These are phyloP conservation scores for Pseudochirops corinnae DNA, from an alignment of 2,797 vertebrate species.

Conservation along the genomic window DNA sequence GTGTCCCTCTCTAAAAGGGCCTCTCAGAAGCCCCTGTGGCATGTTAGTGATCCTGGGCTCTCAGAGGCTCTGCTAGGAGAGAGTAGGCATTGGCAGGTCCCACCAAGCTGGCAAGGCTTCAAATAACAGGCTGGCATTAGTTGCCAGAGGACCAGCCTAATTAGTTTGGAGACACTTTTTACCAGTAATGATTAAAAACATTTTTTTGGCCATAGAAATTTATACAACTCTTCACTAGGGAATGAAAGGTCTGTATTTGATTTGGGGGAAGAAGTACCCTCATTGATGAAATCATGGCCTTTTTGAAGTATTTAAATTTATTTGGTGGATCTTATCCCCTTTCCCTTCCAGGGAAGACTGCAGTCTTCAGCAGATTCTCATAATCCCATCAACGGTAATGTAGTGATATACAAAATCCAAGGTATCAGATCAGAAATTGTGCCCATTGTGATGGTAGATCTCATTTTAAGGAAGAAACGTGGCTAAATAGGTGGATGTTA, in stretches of 20 bases:
- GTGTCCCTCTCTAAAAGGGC: not conserved
- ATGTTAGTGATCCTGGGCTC: not conserved
- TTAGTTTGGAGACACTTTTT: not conserved
- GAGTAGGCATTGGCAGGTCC: not conserved
- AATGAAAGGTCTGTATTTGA: not conserved
- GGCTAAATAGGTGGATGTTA: rapidly evolving
- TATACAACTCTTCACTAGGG: not conserved
- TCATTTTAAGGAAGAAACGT: not conserved
- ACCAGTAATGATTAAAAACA: not conserved
- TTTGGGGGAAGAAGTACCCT: not conserved
- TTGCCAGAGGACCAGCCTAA: not conserved
- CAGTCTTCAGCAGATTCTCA: slow-evolving; percentile 74
- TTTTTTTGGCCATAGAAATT: not conserved
- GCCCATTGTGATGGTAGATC: not conserved
- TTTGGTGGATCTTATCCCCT: slow-evolving; percentile 64
- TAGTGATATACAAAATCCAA: slow-evolving; percentile 36
- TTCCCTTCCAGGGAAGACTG: slow-evolving; percentile 71
- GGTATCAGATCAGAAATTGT: slow-evolving; percentile 15
- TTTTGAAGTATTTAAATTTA: slow-evolving; percentile 52
- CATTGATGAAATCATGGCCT: not conserved
- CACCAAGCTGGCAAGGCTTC: not conserved
- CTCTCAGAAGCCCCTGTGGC: not conserved
- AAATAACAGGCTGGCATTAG: not conserved
- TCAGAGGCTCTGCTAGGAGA: not conserved
- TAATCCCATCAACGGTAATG: slow-evolving; percentile 69